phyloP scores from a whole-genome alignment of 2,113 vertebrate genomes.

The Phyllopteryx taeniolatus region DNA sequence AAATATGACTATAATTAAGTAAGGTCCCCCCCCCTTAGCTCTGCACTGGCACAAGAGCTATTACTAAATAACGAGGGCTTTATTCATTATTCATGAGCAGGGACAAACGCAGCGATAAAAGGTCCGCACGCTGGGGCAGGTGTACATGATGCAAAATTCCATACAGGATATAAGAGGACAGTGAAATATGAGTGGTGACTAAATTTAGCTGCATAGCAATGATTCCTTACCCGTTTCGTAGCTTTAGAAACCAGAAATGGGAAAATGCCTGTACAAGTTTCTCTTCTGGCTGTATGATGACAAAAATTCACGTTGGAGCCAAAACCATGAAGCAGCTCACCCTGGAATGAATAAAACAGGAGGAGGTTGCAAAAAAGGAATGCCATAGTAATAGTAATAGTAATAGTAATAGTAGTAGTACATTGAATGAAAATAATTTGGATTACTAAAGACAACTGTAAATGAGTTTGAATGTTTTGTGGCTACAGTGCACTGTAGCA shows the following conservation, averaged over 20 bases:
- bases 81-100: constrained; percentile 70
- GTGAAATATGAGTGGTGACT: neutral
- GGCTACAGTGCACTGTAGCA: neutral
- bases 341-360: too few species aligned
- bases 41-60: constrained; percentile 47
- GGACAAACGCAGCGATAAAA: constrained; percentile 59
- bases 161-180: neutral
- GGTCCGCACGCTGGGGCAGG: constrained; percentile 25
- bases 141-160: constrained; percentile 6
- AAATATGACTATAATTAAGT: constrained; percentile 75
- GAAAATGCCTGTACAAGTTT: neutral
- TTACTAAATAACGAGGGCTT: constrained; percentile 69
- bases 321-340: neutral
- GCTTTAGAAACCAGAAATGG: neutral
- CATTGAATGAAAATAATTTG: neutral
- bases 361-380: neutral
- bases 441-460: neutral
- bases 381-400: neutral
- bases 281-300: neutral
- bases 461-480: neutral
- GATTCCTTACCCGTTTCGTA: neutral
- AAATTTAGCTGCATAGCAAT: neutral
- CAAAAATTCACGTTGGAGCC: neutral
- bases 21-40: constrained; percentile 46
- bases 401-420: neutral